Base-by-base conservation (phyloP, 2,888 invertebrate species). In the Athalia rosae region DNA sequence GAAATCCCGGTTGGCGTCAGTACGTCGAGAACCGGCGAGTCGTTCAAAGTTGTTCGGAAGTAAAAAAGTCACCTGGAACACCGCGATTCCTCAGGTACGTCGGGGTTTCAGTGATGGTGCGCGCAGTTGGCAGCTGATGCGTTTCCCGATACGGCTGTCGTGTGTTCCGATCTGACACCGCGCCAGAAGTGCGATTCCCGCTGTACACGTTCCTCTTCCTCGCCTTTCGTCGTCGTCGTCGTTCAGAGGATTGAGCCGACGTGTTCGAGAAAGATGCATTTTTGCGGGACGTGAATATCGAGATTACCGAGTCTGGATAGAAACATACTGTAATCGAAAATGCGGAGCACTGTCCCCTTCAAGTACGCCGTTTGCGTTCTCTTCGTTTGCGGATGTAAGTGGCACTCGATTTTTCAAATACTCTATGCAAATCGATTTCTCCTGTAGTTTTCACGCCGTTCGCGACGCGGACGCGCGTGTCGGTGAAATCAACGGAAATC, bases 341-440 rank as follows among this genome's bases (percentile, higher is more conserved):
- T 82, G 82, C 87, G 84, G 81, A 81, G 80, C 76, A 76, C 80
- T 43, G 77, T 84, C 28, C 28, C 2, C 61, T 53, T 82, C 69
- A 80, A 76, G 67, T 81, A 87, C 64, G 82, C 83, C 67, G 79
- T 85, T 78, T 80, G 88, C 61, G 73, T 88, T 71, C 73, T 85
- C 9, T 58, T 74, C 41, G 81, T 85, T 62, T 84, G 80, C 47
- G 80, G 85, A 78, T 82, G 87, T 87, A 76, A 84, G 84, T 83
- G 76, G 61, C 48, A 13, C 13, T 45, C 71, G 8, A 58, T 71
- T 28, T 28, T 28, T 58, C 5, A 28, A 67, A 61, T 41, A 59
- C 59, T 48, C 41, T 62, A 28, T 28, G 74, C 61, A 28, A 62
- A 58, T 13, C 74, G 74, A 74, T 74, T 74, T 74, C 74, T 59